phyloP scores from a whole-genome alignment of 2,888 invertebrate species.

The Amphipyra berbera region DNA sequence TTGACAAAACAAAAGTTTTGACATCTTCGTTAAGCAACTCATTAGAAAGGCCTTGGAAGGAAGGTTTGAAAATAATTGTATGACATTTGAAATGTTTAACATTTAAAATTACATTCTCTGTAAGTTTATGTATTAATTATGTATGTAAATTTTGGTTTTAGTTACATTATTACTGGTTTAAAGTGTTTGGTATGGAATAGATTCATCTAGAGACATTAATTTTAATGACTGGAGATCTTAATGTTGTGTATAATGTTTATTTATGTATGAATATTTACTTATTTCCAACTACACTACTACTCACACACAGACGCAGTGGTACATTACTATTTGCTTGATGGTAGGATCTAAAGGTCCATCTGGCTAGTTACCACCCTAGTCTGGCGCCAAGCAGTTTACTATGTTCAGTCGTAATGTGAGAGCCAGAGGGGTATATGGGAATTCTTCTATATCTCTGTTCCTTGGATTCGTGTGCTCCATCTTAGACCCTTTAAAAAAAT shows the following conservation, averaged over 20 bases:
- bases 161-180: slow-evolving; percentile 5
- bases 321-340: too few relatives aligned
- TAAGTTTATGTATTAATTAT: slow-evolving; percentile 10
- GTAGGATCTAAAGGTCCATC: too few relatives aligned
- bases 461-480: too few relatives aligned
- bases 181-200: neutral
- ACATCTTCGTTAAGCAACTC: slow-evolving; percentile 41
- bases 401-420: too few relatives aligned
- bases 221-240: neutral
- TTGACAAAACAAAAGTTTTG: slow-evolving; percentile 31
- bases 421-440: too few relatives aligned
- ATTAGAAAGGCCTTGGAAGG: slow-evolving; percentile 18
- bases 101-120: slow-evolving; percentile 21
- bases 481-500: too few relatives aligned
- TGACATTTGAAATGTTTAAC: slow-evolving; percentile 21
- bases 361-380: too few relatives aligned
- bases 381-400: too few relatives aligned
- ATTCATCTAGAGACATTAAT: slow-evolving; percentile 5
- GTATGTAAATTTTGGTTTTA: slow-evolving; percentile 20
- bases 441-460: too few relatives aligned
- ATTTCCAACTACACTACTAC: neutral
- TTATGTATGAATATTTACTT: slow-evolving; percentile 1
- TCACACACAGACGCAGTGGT: too few relatives aligned
- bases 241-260: neutral
- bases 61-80: slow-evolving; percentile 9